A percentile compares a stretch with the other conserved stretches of the same genome.
Conservation (phyloP, 2,113 vertebrate species). For the Budorcas taxicolor region DNA sequence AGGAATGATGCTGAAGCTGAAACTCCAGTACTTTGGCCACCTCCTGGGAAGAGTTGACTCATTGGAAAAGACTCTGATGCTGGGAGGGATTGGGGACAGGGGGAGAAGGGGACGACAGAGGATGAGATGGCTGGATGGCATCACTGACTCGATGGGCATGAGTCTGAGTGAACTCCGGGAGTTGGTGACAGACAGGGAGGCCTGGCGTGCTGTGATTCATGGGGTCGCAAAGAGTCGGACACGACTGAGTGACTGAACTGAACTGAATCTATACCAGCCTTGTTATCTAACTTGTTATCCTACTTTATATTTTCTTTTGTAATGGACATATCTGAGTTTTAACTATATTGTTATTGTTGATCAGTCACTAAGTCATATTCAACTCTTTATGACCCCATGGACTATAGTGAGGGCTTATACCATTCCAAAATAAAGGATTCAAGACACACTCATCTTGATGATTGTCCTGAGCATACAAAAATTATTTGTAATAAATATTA, state of each 20-base stretch:
- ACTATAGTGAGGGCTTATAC: neutral
- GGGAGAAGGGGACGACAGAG: fast-evolving
- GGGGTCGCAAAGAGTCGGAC: too few relatives aligned
- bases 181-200: too few relatives aligned
- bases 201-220: too few relatives aligned
- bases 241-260: too few relatives aligned
- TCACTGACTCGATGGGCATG: too few relatives aligned
- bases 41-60: fast-evolving
- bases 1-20: too few relatives aligned
- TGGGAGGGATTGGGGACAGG: too few relatives aligned
- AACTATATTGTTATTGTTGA: neutral
- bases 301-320: neutral
- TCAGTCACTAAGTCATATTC: neutral
- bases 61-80: too few relatives aligned
- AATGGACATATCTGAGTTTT: neutral
- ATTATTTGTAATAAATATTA: neutral
- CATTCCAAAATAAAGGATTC: neutral
- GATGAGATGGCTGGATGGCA: too few relatives aligned
- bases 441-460: neutral
- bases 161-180: too few relatives aligned
- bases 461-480: neutral
- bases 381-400: neutral
- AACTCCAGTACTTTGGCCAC: too few relatives aligned
- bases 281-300: neutral
- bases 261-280: neutral